phyloP scores from a whole-genome alignment of 2,888 invertebrate genomes.

The Sminthurinus aureus region DNA sequence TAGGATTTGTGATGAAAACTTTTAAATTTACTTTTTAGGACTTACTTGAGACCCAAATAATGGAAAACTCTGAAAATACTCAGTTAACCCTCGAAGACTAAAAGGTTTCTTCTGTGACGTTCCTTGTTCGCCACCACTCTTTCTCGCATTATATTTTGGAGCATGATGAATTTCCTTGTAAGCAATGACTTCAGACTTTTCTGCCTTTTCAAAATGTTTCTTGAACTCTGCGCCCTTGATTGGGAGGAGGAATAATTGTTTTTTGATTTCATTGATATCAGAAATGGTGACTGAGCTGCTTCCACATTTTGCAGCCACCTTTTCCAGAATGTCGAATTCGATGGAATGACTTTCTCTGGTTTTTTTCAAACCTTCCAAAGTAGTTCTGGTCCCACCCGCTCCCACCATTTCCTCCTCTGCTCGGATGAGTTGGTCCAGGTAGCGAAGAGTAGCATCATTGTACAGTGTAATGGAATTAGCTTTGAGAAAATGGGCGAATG shows the following conservation, averaged over 20 bases:
- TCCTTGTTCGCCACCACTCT: too few species aligned
- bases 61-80: too few species aligned
- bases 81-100: too few species aligned
- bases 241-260: background rate
- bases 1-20: too few species aligned
- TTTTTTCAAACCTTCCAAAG: background rate
- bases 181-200: too few species aligned
- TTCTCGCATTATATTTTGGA: too few species aligned
- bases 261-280: background rate
- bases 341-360: too few species aligned
- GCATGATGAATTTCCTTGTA: too few species aligned
- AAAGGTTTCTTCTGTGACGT: too few species aligned
- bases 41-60: too few species aligned
- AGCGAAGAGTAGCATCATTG: conserved; percentile 46
- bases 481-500: conserved; percentile 45
- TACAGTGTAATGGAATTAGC: conserved; percentile 47
- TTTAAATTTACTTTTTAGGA: too few species aligned
- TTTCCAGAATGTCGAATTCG: background rate
- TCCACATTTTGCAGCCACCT: background rate
- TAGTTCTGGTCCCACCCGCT: background rate
- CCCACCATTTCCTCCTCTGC: conserved; percentile 35
- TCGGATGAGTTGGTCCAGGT: conserved; percentile 43
- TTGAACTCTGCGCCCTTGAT: background rate
- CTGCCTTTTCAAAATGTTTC: background rate
- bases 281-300: background rate